phyloP scores from a whole-genome alignment of 2,888 invertebrate species.

The Bhutanitis thaidina region DNA sequence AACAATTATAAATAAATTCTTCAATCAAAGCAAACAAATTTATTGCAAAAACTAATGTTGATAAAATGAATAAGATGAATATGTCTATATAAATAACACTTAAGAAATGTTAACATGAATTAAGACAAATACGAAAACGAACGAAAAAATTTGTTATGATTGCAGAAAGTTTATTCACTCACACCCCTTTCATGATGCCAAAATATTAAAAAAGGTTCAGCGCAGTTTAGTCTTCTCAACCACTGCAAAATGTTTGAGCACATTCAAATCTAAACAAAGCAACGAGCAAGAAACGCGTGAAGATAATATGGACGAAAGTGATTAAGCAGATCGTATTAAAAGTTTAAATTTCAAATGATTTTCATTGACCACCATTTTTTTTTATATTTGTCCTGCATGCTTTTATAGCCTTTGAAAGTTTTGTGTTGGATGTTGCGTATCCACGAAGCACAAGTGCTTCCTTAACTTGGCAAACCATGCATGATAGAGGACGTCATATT shows the following conservation, averaged over 20 bases:
- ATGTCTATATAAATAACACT: not conserved
- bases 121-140: not conserved
- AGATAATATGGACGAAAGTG: not conserved
- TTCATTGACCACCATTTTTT: too few relatives aligned
- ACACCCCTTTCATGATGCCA: conserved; percentile 42
- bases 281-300: not conserved
- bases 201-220: conserved; percentile 38
- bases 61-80: too few relatives aligned
- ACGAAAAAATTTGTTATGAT: not conserved
- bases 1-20: too few relatives aligned
- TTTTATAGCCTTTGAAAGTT: too few relatives aligned
- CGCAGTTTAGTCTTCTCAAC: conserved; percentile 22
- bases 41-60: too few relatives aligned
- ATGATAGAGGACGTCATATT: too few relatives aligned
- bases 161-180: conserved; percentile 26
- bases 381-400: too few relatives aligned
- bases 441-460: too few relatives aligned
- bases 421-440: too few relatives aligned
- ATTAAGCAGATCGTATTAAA: not conserved
- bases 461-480: too few relatives aligned
- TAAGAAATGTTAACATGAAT: not conserved
- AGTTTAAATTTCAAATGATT: too few relatives aligned
- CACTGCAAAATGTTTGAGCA: not conserved
- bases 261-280: not conserved
- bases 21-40: too few relatives aligned